Evolutionary conservation across 2,113 vertebrate species (phyloP).

Genomic region (Hassar affinis): DNA sequence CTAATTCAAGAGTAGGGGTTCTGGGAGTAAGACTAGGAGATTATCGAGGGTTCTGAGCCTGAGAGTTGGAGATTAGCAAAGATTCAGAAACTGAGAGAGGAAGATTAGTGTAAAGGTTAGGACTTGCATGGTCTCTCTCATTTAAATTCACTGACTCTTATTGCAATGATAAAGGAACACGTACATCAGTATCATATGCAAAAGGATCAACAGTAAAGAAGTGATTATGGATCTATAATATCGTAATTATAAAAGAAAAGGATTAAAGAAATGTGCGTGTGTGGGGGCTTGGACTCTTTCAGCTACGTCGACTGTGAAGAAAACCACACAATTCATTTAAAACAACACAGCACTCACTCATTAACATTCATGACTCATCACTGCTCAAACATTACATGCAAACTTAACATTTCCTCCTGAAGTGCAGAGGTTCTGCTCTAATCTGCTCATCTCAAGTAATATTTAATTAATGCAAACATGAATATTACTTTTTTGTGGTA

Average conservation of each 20-base stretch:
- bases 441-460: background rate
- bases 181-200: background rate
- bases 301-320: background rate
- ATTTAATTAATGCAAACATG: background rate
- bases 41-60: conserved; percentile 4
- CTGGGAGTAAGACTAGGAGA: conserved; percentile 16
- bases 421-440: background rate
- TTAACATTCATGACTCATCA: background rate
- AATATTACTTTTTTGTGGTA: background rate
- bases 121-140: background rate
- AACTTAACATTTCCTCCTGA: background rate
- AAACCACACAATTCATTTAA: background rate
- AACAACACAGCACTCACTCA: background rate
- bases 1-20: conserved; percentile 12
- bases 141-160: background rate
- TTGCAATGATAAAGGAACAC: background rate
- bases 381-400: background rate
- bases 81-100: conserved; percentile 1
- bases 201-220: background rate
- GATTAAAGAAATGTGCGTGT: background rate
- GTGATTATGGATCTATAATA: background rate
- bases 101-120: conserved; percentile 32
- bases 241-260: background rate
- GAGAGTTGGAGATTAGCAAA: conserved; percentile 25
- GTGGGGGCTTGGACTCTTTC: background rate